These are phyloP conservation scores for Notarius quadriscutis DNA, from an alignment of 2,113 vertebrate species.

Conservation along the genomic window DNA sequence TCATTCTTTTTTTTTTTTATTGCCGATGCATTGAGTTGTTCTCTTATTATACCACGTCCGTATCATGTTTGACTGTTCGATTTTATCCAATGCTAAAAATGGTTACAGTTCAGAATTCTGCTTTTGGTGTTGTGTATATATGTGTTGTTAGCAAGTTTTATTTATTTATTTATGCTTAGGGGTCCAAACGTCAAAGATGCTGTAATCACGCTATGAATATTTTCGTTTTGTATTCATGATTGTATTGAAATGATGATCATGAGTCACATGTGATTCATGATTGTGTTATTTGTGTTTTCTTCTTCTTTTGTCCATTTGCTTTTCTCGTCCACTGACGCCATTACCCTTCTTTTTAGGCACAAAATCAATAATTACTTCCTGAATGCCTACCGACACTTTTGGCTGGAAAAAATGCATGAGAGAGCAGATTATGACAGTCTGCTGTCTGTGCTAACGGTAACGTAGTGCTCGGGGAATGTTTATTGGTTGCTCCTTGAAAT, in stretches of 20 bases:
- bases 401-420: constrained; percentile 97
- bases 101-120: not conserved
- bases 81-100: not conserved
- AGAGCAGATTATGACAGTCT: constrained; percentile 95
- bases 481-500: constrained; percentile 39
- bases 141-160: not conserved
- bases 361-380: constrained; percentile 99
- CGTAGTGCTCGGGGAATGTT: constrained; percentile 77
- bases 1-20: not conserved
- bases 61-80: too few relatives aligned
- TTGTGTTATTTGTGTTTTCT: constrained; percentile 26
- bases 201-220: not conserved
- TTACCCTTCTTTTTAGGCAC: constrained; percentile 93
- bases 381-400: constrained; percentile 92
- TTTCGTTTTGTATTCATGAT: constrained; percentile 21
- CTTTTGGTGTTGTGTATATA: not conserved
- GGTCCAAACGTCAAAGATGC: not conserved
- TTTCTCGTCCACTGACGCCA: constrained; percentile 54
- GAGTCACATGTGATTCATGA: not conserved
- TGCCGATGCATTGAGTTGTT: not conserved
- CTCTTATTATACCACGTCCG: not conserved
- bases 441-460: constrained; percentile 97
- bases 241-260: not conserved
- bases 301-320: constrained; percentile 40
- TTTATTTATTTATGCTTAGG: not conserved